Conservation (phyloP, 2,888 invertebrate genomes). For the Drosophila atripex region DNA sequence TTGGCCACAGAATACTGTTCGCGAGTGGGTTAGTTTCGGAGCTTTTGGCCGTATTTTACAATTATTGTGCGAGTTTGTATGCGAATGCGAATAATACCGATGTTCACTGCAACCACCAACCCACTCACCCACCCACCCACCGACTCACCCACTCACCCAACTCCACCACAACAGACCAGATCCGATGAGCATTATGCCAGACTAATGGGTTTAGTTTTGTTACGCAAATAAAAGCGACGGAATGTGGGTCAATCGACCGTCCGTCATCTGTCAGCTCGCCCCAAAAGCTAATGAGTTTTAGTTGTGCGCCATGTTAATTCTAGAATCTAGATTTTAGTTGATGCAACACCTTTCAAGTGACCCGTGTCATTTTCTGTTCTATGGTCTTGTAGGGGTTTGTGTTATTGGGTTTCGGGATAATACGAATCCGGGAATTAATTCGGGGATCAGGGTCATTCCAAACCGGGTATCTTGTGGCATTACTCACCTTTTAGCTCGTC, state of each 20-base stretch:
- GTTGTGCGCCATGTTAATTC: constrained; percentile 67
- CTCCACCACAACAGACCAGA: constrained; percentile 25
- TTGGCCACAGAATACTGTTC: constrained; percentile 30
- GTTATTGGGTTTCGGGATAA: constrained; percentile 1
- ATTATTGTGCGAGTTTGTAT: constrained; percentile 4
- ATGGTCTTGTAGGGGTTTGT: constrained; percentile 3
- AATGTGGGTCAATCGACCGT: constrained; percentile 74
- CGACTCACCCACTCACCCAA: constrained; percentile 44
- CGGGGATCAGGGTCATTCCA: neutral
- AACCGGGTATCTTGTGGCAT: neutral
- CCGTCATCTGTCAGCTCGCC: constrained; percentile 28
- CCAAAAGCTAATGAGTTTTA: constrained; percentile 66
- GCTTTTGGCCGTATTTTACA: constrained; percentile 23
- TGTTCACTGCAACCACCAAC: constrained; percentile 41
- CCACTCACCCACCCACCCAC: constrained; percentile 47
- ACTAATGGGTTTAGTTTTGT: constrained; percentile 75
- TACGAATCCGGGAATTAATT: constrained; percentile 64
- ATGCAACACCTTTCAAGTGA: constrained; percentile 42
- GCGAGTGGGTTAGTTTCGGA: constrained; percentile 34
- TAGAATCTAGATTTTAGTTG: constrained; percentile 49
- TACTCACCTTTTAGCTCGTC: constrained; percentile 76
- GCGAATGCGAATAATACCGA: constrained; percentile 44
- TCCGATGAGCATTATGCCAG: constrained; percentile 62
- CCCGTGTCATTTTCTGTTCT: constrained; percentile 45
- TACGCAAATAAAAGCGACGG: constrained; percentile 67